Percentiles rank a stretch among this genome's conserved stretches.
phyloP scores from a whole-genome alignment of 2,113 vertebrate genomes.

The Nothoprocta pentlandii region DNA sequence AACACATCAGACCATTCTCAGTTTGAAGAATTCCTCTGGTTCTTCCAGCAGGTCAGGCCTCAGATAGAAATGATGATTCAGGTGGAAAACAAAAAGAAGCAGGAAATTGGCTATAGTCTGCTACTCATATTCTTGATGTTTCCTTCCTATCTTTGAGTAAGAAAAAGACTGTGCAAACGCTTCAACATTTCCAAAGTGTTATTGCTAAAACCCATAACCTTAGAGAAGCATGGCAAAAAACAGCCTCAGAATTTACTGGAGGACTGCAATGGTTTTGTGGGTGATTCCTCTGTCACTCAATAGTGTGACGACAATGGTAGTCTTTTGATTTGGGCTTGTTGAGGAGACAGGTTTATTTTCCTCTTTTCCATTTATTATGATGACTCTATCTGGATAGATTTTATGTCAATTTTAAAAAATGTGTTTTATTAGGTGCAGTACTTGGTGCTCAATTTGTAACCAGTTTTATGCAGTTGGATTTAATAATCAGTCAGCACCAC shows the following conservation, averaged over 20 bases:
- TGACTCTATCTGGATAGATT: not conserved
- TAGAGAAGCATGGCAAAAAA: not conserved
- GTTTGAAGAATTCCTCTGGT: not conserved
- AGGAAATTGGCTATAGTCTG: not conserved
- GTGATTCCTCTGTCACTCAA: not conserved
- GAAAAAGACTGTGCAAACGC: not conserved
- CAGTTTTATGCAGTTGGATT: not conserved
- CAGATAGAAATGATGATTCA: not conserved
- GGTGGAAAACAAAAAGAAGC: not conserved
- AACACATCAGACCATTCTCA: not conserved
- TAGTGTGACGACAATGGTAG: fast-evolving
- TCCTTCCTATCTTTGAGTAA: not conserved
- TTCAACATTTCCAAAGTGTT: not conserved
- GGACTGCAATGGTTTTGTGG: not conserved
- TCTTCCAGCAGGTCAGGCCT: not conserved
- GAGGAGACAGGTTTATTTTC: not conserved
- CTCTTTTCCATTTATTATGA: not conserved
- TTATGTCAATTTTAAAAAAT: not conserved
- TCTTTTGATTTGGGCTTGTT: not conserved
- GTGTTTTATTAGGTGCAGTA: not conserved
- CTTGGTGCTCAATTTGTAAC: not conserved
- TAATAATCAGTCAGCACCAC: not conserved
- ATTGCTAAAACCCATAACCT: not conserved
- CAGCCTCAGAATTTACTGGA: not conserved
- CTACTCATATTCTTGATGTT: not conserved